phyloP scores from a whole-genome alignment of 2,888 invertebrate species.

The Dorcus parallelipipedus region DNA sequence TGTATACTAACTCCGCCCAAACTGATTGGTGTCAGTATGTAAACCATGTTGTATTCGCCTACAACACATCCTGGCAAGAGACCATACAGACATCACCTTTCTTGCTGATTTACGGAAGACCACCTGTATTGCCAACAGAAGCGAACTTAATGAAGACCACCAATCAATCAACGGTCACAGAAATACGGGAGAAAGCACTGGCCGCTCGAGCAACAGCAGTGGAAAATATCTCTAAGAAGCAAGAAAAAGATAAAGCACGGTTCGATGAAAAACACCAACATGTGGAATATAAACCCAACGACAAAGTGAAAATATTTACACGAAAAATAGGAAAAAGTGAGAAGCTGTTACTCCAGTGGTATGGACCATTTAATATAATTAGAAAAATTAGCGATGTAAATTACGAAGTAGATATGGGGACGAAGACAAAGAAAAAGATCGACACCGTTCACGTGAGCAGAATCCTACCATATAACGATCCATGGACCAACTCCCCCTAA shows the following conservation, averaged over 20 bases:
- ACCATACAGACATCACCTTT: conserved; percentile 21
- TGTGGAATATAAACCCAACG: conserved; percentile 20
- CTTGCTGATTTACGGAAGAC: not conserved
- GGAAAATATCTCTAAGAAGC: conserved; percentile 20
- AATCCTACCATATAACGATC: no score
- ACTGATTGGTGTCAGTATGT: not conserved
- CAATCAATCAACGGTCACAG: conserved; percentile 5
- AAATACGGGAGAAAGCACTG: conserved; percentile 9
- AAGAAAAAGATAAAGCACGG: conserved; percentile 23
- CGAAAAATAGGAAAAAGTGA: conserved; percentile 26
- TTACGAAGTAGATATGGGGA: no score
- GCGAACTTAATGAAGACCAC: conserved; percentile 3
- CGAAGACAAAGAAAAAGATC: no score
- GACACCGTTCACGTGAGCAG: no score
- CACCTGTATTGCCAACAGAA: conserved; percentile 25
- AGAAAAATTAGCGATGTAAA: no score
- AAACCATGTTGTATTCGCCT: conserved; percentile 25
- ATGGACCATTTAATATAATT: no score
- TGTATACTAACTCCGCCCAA: not conserved
- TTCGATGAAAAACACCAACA: conserved; percentile 27
- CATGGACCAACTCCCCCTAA: conserved; percentile 22
- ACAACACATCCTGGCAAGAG: conserved; percentile 27
- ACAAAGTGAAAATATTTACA: conserved; percentile 25
- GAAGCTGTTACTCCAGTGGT: conserved; percentile 17
- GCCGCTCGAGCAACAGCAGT: conserved; percentile 14